Base-by-base conservation (phyloP, 2,888 invertebrate genomes). In the Lobophora halterata region DNA sequence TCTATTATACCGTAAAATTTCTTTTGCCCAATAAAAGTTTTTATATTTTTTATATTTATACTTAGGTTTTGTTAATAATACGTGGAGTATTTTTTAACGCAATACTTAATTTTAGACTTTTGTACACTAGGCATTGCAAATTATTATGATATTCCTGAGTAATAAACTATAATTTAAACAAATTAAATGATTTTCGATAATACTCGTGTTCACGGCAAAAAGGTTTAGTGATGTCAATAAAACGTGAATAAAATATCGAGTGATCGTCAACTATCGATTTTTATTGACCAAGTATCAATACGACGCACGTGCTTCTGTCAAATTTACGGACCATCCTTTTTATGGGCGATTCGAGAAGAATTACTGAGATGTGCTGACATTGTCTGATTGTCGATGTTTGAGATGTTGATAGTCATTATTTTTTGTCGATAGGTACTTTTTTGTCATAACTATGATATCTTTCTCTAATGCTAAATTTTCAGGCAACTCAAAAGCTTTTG, bases 151-250 rank as follows among this genome's bases (percentile, higher is more conserved):
- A 43, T 50, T 42, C 41, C 45, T 53, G 55, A 59, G 69, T 74
- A 73, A 75, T n/a, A n/a, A 79, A 72, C 58, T 67, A 52, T 71
- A 74, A 79, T 76, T 74, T 74, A 77, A 67, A 60, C 63, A 52
- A 48, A 71, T 63, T 71, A 73, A 70, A 71, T 71, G 47, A 66
- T 71, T 67, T 67, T 36, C 28, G 27, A 36, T 36, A 65, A 73
- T 71, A 65, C 65, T 68, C 58, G 65, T 59, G 49, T 71, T n/a
- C n/a, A n/a, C n/a, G n/a, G n/a, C n/a, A n/a, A 52, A 50, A 44
- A 44, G 50, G 28, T 46, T 52, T 63, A 71, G 72, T 66, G 71
- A 64, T 64, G 64, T 48, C 47, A 45, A 60, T 67, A 60, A 59
- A 61, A n/a, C 29, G 36, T 40, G 26, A 26, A 40, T 52, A 50